phyloP scores from a whole-genome alignment of 2,113 vertebrate species.

The Hemiprocne comata region DNA sequence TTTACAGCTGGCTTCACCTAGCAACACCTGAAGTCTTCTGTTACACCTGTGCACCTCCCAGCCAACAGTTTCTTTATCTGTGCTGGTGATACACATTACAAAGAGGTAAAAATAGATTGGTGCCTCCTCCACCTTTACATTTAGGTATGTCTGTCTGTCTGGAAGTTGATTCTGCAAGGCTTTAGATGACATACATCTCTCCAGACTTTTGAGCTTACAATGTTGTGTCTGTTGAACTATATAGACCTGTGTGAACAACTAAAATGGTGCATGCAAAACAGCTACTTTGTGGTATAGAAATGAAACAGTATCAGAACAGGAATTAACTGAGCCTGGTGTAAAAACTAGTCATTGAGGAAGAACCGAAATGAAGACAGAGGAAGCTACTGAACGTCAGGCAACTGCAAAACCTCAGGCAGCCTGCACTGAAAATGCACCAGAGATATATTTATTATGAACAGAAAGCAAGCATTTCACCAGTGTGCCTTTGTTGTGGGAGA shows the following conservation, averaged over 20 bases:
- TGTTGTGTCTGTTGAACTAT: not conserved
- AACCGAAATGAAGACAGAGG: not conserved
- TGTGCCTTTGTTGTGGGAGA: not conserved
- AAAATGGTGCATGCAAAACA: not conserved
- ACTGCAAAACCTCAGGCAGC: not conserved
- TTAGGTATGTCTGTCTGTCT: not conserved
- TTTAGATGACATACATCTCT: not conserved
- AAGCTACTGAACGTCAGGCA: not conserved
- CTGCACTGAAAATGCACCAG: not conserved
- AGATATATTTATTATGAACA: not conserved
- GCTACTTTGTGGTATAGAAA: not conserved
- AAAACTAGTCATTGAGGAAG: not conserved
- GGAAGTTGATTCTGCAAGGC: constrained; percentile 1
- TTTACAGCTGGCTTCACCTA: not conserved
- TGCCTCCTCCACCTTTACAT: not conserved
- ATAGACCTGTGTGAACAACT: not conserved
- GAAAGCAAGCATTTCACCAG: not conserved
- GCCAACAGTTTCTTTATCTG: not conserved
- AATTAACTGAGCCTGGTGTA: not conserved
- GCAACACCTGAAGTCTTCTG: not conserved
- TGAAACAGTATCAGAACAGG: not conserved
- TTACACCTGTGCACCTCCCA: not conserved
- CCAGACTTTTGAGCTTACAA: constrained; percentile 16
- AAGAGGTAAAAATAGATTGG: constrained; percentile 1
- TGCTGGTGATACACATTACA: not conserved